phyloP scores from a whole-genome alignment of 2,888 invertebrate species.

The Sarcophaga variegata region DNA sequence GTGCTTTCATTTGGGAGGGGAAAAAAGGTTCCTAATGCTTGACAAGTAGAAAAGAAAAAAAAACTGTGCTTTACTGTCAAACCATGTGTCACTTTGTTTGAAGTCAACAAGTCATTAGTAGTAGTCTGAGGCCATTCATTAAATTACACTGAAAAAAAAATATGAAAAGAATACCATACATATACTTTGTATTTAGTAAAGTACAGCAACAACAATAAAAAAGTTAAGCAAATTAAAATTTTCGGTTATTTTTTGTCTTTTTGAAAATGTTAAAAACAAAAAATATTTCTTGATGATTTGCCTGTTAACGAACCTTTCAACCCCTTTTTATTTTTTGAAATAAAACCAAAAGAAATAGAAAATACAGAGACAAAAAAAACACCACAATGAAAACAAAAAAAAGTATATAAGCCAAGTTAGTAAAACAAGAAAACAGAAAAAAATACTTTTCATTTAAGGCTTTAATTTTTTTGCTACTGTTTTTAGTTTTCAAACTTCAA shows the following conservation, averaged over 20 bases:
- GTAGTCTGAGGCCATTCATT: conserved; percentile 57
- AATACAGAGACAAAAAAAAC: neutral
- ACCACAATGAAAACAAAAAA: conserved; percentile 32
- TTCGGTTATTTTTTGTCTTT: conserved; percentile 23
- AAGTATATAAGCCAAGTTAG: conserved; percentile 42
- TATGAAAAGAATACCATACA: too few species aligned
- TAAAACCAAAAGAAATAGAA: too few species aligned
- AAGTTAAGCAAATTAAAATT: conserved; percentile 41
- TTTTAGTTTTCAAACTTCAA: conserved; percentile 47
- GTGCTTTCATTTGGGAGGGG: too few species aligned
- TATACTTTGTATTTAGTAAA: too few species aligned
- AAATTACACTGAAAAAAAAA: conserved; percentile 27
- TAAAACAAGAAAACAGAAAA: conserved; percentile 8
- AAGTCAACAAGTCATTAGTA: conserved; percentile 66
- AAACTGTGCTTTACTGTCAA: conserved; percentile 61
- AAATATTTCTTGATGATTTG: conserved; percentile 30
- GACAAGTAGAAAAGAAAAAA: conserved; percentile 13
- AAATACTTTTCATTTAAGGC: conserved; percentile 41
- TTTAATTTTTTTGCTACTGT: conserved; percentile 19
- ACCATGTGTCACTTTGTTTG: conserved; percentile 67
- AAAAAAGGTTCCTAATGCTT: too few species aligned
- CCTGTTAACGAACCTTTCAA: conserved; percentile 53
- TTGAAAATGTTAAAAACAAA: neutral
- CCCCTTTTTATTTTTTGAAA: neutral
- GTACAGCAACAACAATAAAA: neutral